Base-by-base conservation (phyloP, 2,797 vertebrate genomes). In the Microcaecilia unicolor region DNA sequence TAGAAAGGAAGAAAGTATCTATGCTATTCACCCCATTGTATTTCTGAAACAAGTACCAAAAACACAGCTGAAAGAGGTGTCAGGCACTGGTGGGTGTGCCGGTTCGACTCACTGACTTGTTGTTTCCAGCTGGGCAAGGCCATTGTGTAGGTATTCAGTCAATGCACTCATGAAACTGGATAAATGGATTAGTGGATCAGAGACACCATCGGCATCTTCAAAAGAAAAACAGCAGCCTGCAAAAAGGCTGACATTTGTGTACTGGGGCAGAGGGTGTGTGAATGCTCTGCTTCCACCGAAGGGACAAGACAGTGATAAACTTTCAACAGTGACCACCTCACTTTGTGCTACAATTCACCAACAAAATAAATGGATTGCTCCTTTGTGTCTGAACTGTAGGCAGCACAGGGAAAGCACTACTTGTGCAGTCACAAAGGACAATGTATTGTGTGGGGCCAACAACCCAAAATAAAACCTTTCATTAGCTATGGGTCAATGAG, bases 271-370 rank as follows among this genome's bases (percentile, higher is more conserved):
- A 68, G 73, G 81, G 74, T 69, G 74, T 71, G 77, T 79, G 80
- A 83, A 76, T 77, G 67, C 76, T 74, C 73, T 70, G 79, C 79
- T 75, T 80, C 76, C 74, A 76, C 79, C 84, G 83, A 81, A 81
- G 70, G 74, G 80, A 89, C 78, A 87, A 83, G 84, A 84, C 84
- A 86, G 78, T 85, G 85, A 89, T 88, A 86, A 90, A 92, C 85
- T 90, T 87, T 86, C 78, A 76, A 81, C 72, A 69, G 70, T 65
- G 64, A 69, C 80, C 76, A 74, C 74, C 67, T 73, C 62, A 59
- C 61, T 63, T 62, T 67, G 62, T 67, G 64, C 54, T 59, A 59
- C 66, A 77, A 80, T 80, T 81, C 81, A 76, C 61, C 74, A 72
- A 66, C 72, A 75, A 87, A 87, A 85, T 82, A 81, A 89, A 88